Conservation (phyloP, 2,888 invertebrate species). For the Phaonia tiefii region DNA sequence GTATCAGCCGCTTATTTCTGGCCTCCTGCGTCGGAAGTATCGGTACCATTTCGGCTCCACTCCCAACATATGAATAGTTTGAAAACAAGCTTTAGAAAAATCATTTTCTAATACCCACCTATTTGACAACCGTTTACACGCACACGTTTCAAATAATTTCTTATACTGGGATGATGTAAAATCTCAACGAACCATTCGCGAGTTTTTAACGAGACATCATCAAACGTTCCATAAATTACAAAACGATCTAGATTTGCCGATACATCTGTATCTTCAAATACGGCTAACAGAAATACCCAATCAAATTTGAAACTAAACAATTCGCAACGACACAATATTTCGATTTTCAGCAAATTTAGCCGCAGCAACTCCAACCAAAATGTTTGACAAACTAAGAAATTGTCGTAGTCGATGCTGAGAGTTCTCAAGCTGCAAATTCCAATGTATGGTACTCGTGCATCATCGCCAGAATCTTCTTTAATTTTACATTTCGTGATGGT, state of each 20-base stretch:
- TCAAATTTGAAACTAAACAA: background rate
- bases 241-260: background rate
- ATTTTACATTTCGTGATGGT: background rate
- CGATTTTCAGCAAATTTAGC: background rate
- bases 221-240: background rate
- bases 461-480: background rate
- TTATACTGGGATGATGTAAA: background rate
- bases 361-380: constrained; percentile 2
- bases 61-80: too few relatives aligned
- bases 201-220: background rate
- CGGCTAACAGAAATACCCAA: background rate
- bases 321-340: background rate
- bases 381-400: background rate
- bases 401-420: background rate
- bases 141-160: background rate
- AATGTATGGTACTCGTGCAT: background rate
- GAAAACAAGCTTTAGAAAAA: too few relatives aligned
- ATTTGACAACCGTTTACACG: background rate
- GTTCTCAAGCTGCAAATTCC: background rate
- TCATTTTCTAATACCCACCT: background rate
- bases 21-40: too few relatives aligned
- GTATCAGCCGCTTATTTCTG: too few relatives aligned
- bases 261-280: background rate
- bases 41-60: too few relatives aligned
- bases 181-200: background rate